These are phyloP conservation scores for Zosterops hypoxanthus DNA, from an alignment of 2,113 vertebrate species.

Conservation along the genomic window DNA sequence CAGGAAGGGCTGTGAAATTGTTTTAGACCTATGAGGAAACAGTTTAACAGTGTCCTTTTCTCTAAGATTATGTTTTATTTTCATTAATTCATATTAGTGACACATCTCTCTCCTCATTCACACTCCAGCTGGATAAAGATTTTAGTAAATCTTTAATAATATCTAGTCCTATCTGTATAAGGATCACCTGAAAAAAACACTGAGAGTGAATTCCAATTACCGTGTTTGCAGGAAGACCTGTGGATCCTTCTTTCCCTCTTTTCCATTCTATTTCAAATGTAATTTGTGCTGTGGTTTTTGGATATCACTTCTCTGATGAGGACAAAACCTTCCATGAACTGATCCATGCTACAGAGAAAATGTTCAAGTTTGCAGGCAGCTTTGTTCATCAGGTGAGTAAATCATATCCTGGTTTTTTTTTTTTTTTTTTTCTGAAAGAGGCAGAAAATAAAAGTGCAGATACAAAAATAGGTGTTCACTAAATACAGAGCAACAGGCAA, in stretches of 20 bases:
- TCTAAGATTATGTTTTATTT: background rate
- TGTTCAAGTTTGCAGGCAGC: conserved; percentile 16
- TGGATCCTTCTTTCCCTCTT: conserved; percentile 42
- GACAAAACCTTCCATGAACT: conserved; percentile 65
- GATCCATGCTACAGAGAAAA: background rate
- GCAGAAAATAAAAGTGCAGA: background rate
- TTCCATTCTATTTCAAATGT: conserved; percentile 60
- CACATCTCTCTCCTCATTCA: background rate
- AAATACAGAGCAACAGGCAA: background rate
- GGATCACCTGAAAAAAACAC: background rate
- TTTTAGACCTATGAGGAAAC: background rate
- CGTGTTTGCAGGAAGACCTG: conserved; percentile 52
- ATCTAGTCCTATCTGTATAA: background rate
- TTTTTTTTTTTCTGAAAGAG: background rate
- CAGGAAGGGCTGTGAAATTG: background rate
- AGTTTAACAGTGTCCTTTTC: background rate
- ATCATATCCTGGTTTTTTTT: background rate
- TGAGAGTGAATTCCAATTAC: background rate
- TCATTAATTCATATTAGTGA: background rate
- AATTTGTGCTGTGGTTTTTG: conserved; percentile 57
- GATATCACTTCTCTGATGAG: conserved; percentile 48
- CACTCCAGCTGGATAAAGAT: background rate
- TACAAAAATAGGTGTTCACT: background rate
- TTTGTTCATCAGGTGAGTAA: conserved; percentile 22
- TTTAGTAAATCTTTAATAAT: background rate